phyloP scores from a whole-genome alignment of 2,113 vertebrate species.

The Paralichthys olivaceus region DNA sequence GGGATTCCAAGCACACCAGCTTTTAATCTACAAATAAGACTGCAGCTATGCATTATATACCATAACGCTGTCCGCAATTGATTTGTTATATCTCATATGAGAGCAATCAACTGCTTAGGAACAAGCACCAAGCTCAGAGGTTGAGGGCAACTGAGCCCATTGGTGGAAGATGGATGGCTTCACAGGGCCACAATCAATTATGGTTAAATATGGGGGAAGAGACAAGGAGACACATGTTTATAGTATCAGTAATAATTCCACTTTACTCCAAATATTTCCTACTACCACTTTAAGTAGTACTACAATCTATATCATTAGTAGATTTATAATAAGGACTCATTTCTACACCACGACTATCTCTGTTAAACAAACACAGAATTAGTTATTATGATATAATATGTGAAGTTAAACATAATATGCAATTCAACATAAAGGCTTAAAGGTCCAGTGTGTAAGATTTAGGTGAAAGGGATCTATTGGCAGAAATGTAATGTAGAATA shows the following conservation, averaged over 20 bases:
- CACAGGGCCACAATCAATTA: constrained; percentile 52
- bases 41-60: constrained; percentile 63
- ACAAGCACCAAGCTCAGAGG: constrained; percentile 29
- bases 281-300: background rate
- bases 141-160: background rate
- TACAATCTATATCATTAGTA: background rate
- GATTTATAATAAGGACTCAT: background rate
- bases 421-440: background rate
- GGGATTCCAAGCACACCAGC: constrained; percentile 48
- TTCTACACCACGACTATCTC: background rate
- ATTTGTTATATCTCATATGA: constrained; percentile 62
- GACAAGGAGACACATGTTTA: background rate
- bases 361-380: background rate
- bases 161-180: constrained; percentile 56
- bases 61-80: constrained; percentile 44
- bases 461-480: too few relatives aligned
- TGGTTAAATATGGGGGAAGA: background rate
- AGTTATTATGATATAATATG: background rate
- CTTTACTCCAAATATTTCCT: background rate
- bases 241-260: background rate
- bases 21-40: constrained; percentile 55
- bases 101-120: constrained; percentile 58
- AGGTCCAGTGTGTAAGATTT: too few relatives aligned
- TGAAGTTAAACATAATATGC: background rate
- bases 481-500: too few relatives aligned